A percentile compares a stretch with the other conserved stretches of the same genome.
Conservation (phyloP, 2,888 invertebrate genomes). For the Eristalis pertinax region DNA sequence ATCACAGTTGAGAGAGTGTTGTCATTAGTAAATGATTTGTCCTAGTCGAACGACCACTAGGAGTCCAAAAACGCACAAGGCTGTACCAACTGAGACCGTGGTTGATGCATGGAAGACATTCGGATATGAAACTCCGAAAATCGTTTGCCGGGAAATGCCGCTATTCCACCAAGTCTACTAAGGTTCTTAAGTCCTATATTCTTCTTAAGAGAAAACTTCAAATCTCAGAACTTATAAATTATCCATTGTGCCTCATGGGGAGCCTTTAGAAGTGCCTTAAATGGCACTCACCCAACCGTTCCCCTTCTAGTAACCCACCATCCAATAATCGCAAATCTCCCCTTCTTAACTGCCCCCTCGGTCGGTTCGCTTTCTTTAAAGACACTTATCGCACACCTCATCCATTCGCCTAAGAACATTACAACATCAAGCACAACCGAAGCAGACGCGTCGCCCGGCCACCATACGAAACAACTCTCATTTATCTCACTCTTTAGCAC, state of each 20-base stretch:
- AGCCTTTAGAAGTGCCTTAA: not conserved
- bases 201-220: not conserved
- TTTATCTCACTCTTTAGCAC: conserved; percentile 40
- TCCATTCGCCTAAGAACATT: conserved; percentile 5
- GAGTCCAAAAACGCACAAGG: no score
- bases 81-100: no score
- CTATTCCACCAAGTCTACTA: no score
- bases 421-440: not conserved
- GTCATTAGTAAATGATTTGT: no score
- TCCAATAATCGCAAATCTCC: not conserved
- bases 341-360: not conserved
- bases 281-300: not conserved
- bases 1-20: no score
- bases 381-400: not conserved
- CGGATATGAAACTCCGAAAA: no score
- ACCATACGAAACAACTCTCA: conserved; percentile 24
- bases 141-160: no score
- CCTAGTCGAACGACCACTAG: no score
- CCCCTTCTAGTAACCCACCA: not conserved
- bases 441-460: not conserved
- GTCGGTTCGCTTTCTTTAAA: not conserved
- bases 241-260: not conserved
- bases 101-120: no score
- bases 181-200: not conserved
- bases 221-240: not conserved